Evolutionary conservation across 2,113 vertebrate species (phyloP).

Genomic region (Butorides virescens): DNA sequence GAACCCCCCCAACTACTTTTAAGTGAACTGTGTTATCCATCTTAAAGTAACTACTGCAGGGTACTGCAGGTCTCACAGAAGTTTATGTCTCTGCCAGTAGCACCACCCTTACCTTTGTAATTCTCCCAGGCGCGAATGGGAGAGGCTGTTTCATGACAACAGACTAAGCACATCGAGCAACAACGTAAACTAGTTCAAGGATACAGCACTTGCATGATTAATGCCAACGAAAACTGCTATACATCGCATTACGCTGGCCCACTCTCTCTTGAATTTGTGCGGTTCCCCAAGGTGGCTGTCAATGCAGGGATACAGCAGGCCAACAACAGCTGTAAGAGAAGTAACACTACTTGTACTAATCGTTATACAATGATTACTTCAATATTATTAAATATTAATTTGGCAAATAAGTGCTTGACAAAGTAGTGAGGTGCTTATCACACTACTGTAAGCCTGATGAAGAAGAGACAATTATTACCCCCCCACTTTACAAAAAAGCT

Average conservation of each 20-base stretch:
- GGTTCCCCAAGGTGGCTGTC: constrained; percentile 85
- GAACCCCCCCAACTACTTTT: background rate
- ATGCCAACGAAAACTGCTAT: constrained; percentile 84
- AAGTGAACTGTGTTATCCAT: background rate
- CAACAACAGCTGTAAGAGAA: constrained; percentile 76
- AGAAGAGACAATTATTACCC: background rate
- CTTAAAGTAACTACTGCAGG: background rate
- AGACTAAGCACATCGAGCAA: background rate
- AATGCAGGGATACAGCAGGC: constrained; percentile 83
- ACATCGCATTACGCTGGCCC: constrained; percentile 86
- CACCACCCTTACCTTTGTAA: background rate
- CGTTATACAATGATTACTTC: background rate
- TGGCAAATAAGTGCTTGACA: background rate
- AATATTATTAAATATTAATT: background rate
- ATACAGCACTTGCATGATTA: constrained; percentile 86
- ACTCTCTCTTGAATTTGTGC: constrained; percentile 84
- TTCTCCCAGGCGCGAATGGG: background rate
- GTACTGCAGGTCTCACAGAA: background rate
- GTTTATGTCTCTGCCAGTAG: background rate
- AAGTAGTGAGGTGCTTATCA: background rate
- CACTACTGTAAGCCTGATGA: background rate
- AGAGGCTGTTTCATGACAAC: background rate
- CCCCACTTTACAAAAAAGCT: background rate
- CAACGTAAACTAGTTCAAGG: constrained; percentile 26
- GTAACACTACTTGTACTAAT: background rate